Evolutionary conservation across 2,888 invertebrate genomes (phyloP).

Genomic region (Apamea monoglypha): DNA sequence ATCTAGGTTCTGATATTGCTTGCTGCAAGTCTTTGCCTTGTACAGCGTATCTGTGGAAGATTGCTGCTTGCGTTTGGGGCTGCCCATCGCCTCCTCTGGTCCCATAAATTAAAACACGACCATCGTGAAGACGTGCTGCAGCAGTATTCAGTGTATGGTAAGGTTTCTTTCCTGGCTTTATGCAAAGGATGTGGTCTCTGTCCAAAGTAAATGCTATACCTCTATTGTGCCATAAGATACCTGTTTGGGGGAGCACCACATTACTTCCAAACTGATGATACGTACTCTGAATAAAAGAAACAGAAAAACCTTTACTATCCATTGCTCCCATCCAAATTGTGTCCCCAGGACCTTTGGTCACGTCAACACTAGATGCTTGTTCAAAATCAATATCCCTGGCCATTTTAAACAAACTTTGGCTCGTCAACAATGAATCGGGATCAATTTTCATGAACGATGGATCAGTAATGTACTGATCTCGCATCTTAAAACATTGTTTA

Average conservation of each 20-base stretch:
- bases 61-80: slow-evolving; percentile 84
- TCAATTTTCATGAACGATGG: slow-evolving; percentile 81
- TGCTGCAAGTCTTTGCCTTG: slow-evolving; percentile 79
- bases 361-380: slow-evolving; percentile 68
- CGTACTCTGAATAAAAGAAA: slow-evolving; percentile 86
- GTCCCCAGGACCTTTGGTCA: slow-evolving; percentile 81
- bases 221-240: slow-evolving; percentile 86
- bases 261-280: slow-evolving; percentile 83
- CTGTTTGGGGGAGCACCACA: slow-evolving; percentile 82
- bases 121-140: slow-evolving; percentile 83
- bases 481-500: slow-evolving; percentile 78
- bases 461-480: slow-evolving; percentile 82
- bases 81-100: slow-evolving; percentile 87
- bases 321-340: slow-evolving; percentile 87
- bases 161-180: slow-evolving; percentile 86
- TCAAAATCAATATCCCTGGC: slow-evolving; percentile 75
- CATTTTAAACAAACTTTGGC: slow-evolving; percentile 75
- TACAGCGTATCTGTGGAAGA: slow-evolving; percentile 85
- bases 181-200: slow-evolving; percentile 73
- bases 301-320: slow-evolving; percentile 85
- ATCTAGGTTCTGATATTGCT: slow-evolving; percentile 80
- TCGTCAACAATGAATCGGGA: slow-evolving; percentile 75
- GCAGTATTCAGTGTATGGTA: slow-evolving; percentile 85
- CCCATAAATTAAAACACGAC: slow-evolving; percentile 83
- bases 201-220: slow-evolving; percentile 79